Base-by-base conservation (phyloP, 1,140 invertebrate genomes). In the Calliphora vicina region DNA sequence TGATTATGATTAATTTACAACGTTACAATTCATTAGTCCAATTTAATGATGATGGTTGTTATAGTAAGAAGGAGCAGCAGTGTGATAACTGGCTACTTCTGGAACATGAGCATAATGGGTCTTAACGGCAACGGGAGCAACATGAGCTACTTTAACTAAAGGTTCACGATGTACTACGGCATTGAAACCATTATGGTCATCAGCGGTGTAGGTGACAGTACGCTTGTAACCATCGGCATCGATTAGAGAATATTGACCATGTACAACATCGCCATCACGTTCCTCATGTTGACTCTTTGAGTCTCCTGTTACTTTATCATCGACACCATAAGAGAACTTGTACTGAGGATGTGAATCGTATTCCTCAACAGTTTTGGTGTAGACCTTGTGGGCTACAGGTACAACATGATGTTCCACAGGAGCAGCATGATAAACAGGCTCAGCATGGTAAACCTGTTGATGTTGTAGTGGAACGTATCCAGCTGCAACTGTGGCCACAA, bases 301-400 rank as follows among this genome's bases (percentile, higher is more conserved):
- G 90, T 93, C 92, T n/a, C 93, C 92, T 83, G 91, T 93, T 84
- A 89, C 86, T 12, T 91, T 89, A 87, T 93, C 92, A 81, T 92
- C 88, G 35, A 92, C 84, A 81, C 85, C 85, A 67, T 86, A 93
- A 4, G 89, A 86, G 88, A 92, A 93, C 61, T 86, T 86, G 87
- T 92, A 92, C 84, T 91, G 90, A 1, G 86, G 85, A 83, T 87
- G 87, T 61, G 87, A 85, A 71, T 87, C 86, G 87, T 83, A 86
- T 88, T 85, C 81, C 35, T 82, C 81, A 74, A 35, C 72, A 12
- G 35, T 20, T 26, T 82, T 82, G 12, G 42, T 13, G 43, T 87
- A 83, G 5, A 82, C 45, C 76, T 87, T 87, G 23, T 86, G 86
- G 20, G 42, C 35, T 10, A 82, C 23, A 8, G 72, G 17, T 6